phyloP scores from a whole-genome alignment of 1,140 invertebrate genomes.

The Zaprionus tsacasi region DNA sequence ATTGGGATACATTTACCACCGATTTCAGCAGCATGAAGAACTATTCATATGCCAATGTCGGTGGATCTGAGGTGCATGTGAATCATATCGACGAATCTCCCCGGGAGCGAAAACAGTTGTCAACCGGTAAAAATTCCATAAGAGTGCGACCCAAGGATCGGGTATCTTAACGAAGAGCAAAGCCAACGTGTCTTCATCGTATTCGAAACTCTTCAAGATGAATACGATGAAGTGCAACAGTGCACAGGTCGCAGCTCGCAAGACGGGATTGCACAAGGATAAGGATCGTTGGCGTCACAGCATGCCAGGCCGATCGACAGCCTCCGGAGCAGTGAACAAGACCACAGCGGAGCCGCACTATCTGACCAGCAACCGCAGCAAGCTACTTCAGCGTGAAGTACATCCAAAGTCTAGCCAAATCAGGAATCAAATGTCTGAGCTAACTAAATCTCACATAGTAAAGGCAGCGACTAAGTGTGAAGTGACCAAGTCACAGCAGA shows the following conservation, averaged over 20 bases:
- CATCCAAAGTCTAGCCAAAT: background rate
- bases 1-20: slow-evolving; percentile 32
- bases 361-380: background rate
- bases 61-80: background rate
- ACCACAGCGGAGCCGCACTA: background rate
- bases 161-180: background rate
- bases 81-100: background rate
- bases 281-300: slow-evolving; percentile 22
- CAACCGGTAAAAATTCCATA: background rate
- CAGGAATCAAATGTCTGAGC: background rate
- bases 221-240: slow-evolving; percentile 8
- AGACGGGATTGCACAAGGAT: slow-evolving; percentile 13
- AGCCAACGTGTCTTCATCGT: background rate
- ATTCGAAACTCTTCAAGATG: slow-evolving; percentile 26
- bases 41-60: background rate
- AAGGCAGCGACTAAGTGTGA: background rate
- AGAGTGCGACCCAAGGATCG: background rate
- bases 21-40: slow-evolving; percentile 6
- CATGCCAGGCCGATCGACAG: background rate
- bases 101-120: background rate
- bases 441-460: background rate
- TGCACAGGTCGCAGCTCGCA: background rate
- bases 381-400: background rate
- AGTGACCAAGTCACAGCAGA: background rate
- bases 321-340: background rate